Evolutionary conservation across 2,797 vertebrate species (phyloP), one percentile per base, ranked within the genome.

Genomic region (Mustela erminea): DNA sequence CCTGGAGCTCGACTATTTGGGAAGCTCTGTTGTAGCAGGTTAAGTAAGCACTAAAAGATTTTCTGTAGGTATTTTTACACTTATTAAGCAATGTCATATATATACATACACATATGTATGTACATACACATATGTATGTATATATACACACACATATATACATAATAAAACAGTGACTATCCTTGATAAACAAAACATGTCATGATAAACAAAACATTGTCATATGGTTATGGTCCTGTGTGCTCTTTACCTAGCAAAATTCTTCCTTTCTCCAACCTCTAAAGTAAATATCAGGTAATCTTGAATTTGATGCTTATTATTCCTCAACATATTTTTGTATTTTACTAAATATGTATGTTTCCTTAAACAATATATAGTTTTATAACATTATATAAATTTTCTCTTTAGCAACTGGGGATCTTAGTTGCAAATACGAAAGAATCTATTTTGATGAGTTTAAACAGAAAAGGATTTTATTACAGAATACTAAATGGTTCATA

Each of bases 351-450:
- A 62, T 14, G 9, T 77, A 41, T 84, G n/a, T 52, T 94, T 85
- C 32, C 20, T 81, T 81, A 92, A 58, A 84, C 7, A 84, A 75
- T 7, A 38, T 20, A 41, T 49, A 75, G 18, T 6, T 49, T 74
- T 90, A 75, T 35, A 75, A 64, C 27, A 75, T 29, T 72, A 52
- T 62, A 49, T 60, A 88, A 86, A 66, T n/a, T n/a, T 60, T 23
- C 32, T 52, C 54, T 75, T 75, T 43, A 25, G 54, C 74, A 74
- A 11, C 41, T 84, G 27, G 46, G 54, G 72, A 43, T 82, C 23
- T 89, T 89, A 86, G 46, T n/a, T 78, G 18, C 38, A 87, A 90
- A 95, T 12, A 23, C 52, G 43, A 72, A 92, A 86, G 23, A 92
- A 70, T 81, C 43, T 64, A 83, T 14, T 23, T 54, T 49, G 15